phyloP scores from a whole-genome alignment of 2,888 invertebrate genomes.

The Poecilobothrus nobilitatus region DNA sequence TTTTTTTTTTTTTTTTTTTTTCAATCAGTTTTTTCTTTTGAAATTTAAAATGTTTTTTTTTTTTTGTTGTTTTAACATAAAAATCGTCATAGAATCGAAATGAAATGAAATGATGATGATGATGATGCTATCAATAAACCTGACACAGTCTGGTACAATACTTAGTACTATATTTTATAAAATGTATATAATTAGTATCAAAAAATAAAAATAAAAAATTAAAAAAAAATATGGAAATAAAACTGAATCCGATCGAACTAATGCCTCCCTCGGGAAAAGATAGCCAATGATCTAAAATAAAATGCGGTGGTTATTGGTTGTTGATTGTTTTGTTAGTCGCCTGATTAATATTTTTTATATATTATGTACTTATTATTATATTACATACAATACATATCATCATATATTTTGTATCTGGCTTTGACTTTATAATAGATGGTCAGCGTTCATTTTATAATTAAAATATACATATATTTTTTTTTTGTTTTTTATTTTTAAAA shows the following conservation, averaged over 20 bases:
- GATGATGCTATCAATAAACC: constrained; percentile 1
- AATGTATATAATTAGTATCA: no score
- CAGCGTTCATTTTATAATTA: background rate
- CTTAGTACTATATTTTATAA: background rate
- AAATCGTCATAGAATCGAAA: background rate
- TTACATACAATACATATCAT: background rate
- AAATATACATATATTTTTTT: background rate
- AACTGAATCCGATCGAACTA: constrained; percentile 9
- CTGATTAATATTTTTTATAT: background rate
- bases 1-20: background rate
- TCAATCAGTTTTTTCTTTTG: no score
- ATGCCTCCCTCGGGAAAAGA: constrained; percentile 8
- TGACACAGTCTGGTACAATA: constrained; percentile 4
- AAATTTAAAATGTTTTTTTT: no score
- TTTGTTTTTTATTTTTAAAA: background rate
- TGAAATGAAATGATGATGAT: no score
- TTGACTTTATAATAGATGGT: background rate
- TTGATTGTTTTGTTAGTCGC: no score
- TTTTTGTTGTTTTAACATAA: no score
- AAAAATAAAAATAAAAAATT: no score
- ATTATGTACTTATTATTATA: no score
- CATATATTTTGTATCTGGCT: background rate
- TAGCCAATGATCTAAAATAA: constrained; percentile 1
- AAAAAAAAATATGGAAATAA: background rate
- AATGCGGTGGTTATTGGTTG: background rate